Evolutionary conservation across 2,888 invertebrate genomes (phyloP), one percentile per base, ranked within the genome.

Genomic region (Nymphalis urticae): DNA sequence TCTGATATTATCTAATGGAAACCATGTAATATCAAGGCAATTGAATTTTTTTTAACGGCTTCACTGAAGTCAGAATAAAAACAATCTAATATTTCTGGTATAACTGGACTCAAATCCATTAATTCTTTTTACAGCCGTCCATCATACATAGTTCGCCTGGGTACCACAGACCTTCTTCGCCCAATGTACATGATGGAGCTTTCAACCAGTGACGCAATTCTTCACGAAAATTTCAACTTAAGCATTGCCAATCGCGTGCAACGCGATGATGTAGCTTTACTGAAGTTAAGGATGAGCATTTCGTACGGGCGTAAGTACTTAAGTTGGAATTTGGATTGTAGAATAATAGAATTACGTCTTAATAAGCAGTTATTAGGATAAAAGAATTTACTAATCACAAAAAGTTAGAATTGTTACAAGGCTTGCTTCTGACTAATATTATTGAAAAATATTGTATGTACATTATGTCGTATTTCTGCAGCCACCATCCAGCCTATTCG

Each of bases 301-400:
- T 16, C 63, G 5, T 63, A 53, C 53, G 63, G 63, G 3, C 63
- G 69, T 69, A 65, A 69, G 50, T 62, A 42, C 32, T 24, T 19
- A 9, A 21, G n/a, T 21, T 36, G 36, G 0, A 36, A 9, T 59
- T 8, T 59, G 47, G 2, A 19, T 2, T 4, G 2, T 42, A 42
- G 13, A 42, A 42, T 42, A 13, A 1, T 42, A 42, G 13, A 42
- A 42, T 42, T 42, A 2, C 0, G 1, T 10, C 3, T 10, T 13
- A 3, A 42, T 42, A 42, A 42, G 42, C 10, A 9, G 6, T 6
- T 6, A 32, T 6, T 5, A 6, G 5, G 27, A 6, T 32, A 32
- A 32, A 6, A 32, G 27, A 32, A 32, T 32, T 32, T 5, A 32
- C 6, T 1, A 6, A 32, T 32, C 5, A 32, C 27, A 32, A 32